phyloP scores from a whole-genome alignment of 1,140 invertebrate genomes.

The Nilaparvata lugens region DNA sequence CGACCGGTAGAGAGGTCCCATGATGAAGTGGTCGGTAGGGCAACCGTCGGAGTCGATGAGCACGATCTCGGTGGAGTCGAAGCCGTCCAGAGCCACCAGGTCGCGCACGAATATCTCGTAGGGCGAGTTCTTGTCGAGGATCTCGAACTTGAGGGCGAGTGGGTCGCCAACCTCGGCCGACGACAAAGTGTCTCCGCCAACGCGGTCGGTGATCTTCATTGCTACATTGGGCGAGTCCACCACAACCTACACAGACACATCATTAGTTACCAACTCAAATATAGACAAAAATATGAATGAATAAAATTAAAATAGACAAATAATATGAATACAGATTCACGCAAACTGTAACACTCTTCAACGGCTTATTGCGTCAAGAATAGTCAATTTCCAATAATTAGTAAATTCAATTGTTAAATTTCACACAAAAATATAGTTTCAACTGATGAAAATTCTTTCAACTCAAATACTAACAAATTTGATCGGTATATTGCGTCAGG shows the following conservation, averaged over 20 bases:
- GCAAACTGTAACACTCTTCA: too few species aligned
- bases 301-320: neutral
- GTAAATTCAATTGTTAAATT: too few species aligned
- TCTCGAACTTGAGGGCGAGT: constrained; percentile 81
- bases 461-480: too few species aligned
- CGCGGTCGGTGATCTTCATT: constrained; percentile 86
- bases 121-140: constrained; percentile 80
- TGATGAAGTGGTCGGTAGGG: constrained; percentile 85
- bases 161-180: constrained; percentile 83
- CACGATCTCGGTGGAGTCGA: constrained; percentile 83
- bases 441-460: too few species aligned
- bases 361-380: too few species aligned
- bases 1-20: constrained; percentile 82
- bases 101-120: constrained; percentile 93
- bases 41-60: constrained; percentile 87
- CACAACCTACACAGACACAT: constrained; percentile 42
- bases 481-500: too few species aligned
- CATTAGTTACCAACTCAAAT: too few species aligned
- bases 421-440: too few species aligned
- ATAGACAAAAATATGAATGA: neutral
- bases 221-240: constrained; percentile 89
- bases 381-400: too few species aligned
- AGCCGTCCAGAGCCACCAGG: constrained; percentile 87
- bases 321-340: neutral
- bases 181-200: constrained; percentile 66